These are phyloP conservation scores for Choristoneura rosaceana DNA, from an alignment of 2,888 invertebrate genomes.

Conservation along the genomic window DNA sequence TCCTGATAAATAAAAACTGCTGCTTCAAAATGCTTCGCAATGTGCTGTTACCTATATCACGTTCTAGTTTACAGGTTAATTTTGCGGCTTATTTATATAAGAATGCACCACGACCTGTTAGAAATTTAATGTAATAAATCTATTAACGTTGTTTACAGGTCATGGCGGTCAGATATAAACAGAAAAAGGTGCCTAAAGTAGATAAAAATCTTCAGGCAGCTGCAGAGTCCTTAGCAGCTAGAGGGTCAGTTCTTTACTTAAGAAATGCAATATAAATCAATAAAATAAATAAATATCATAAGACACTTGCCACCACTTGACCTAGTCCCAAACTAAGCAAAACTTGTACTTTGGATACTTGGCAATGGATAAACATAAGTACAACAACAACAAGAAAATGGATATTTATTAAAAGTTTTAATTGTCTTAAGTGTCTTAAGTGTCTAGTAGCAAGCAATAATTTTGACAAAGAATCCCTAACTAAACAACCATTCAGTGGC, in stretches of 20 bases:
- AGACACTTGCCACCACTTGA: too few relatives aligned
- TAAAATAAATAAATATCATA: too few relatives aligned
- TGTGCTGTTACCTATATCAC: slow-evolving; percentile 54
- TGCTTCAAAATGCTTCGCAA: slow-evolving; percentile 54
- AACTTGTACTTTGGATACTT: too few relatives aligned
- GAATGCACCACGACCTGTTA: slow-evolving; percentile 4
- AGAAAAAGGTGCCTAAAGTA: slow-evolving; percentile 72
- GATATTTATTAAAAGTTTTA: too few relatives aligned
- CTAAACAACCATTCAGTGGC: too few relatives aligned
- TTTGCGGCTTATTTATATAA: slow-evolving; percentile 38
- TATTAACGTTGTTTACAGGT: slow-evolving; percentile 56
- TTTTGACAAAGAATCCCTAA: too few relatives aligned
- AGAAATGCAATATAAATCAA: background rate
- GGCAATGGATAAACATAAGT: too few relatives aligned
- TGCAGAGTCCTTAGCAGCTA: slow-evolving; percentile 87
- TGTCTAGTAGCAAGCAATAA: too few relatives aligned
- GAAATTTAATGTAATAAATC: background rate
- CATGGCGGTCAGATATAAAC: slow-evolving; percentile 60
- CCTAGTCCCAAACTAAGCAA: too few relatives aligned
- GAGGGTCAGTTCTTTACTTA: slow-evolving; percentile 84
- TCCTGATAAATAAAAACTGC: slow-evolving; percentile 50
- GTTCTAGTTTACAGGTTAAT: slow-evolving; percentile 70
- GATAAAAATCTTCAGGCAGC: slow-evolving; percentile 81
- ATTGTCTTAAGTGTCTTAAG: too few relatives aligned
- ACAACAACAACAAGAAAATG: too few relatives aligned